Conservation (phyloP, 37 sponge, comb jelly and placozoan species). For the Mnemiopsis leidyi region DNA sequence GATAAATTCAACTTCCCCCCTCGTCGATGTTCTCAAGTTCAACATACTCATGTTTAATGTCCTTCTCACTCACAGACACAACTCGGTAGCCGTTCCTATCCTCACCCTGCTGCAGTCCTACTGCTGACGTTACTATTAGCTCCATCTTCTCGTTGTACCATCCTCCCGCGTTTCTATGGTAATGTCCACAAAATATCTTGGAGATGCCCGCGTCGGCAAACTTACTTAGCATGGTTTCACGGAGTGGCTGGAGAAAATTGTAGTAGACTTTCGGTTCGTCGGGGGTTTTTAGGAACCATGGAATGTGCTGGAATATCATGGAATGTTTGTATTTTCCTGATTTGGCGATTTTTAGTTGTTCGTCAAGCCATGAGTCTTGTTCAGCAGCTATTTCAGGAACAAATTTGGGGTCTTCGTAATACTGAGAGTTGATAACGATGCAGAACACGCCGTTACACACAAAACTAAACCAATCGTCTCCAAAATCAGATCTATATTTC, state of each 20-base stretch:
- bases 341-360: neutral
- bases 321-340: conserved; percentile 29
- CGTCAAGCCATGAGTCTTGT: conserved; percentile 50
- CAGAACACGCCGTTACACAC: conserved; percentile 15
- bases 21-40: conserved; percentile 1
- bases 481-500: conserved; percentile 46
- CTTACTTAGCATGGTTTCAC: neutral
- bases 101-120: conserved; percentile 24
- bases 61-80: conserved; percentile 1
- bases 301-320: conserved; percentile 65
- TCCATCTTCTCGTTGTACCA: conserved; percentile 1
- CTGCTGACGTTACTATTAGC: conserved; percentile 32
- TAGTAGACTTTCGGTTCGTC: conserved; percentile 35
- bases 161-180: conserved; percentile 50
- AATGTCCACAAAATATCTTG: conserved; percentile 58
- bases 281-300: conserved; percentile 5
- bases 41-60: conserved; percentile 47
- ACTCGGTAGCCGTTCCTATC: conserved; percentile 58
- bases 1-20: neutral
- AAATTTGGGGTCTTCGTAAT: neutral
- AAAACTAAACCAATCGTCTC: conserved; percentile 65
- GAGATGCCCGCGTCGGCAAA: conserved; percentile 25
- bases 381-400: conserved; percentile 26
- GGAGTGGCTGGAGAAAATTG: neutral
- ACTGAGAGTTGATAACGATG: conserved; percentile 65